Evolutionary conservation across 2,113 vertebrate genomes (phyloP), one percentile per base, ranked within the genome.

Genomic region (Ginglymostoma cirratum): DNA sequence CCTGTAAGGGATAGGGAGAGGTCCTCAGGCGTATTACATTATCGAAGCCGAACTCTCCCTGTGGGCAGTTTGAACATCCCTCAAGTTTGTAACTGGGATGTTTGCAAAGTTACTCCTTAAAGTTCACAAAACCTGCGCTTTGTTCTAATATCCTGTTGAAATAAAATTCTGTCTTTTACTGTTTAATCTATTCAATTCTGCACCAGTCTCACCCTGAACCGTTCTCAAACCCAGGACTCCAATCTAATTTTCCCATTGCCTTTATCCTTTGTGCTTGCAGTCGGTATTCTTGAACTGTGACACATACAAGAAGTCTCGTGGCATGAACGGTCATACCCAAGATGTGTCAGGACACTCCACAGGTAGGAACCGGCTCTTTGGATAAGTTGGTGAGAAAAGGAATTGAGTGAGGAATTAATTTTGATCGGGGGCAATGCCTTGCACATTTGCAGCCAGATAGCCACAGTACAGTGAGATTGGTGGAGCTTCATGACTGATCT

Each of bases 281-380:
- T 48, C 69, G 52, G 69, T 48, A 72, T 70, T 95, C 42, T 95
- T 72, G 94, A 95, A 72, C 17, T 95, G 94, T 48, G 67, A 72
- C 21, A 38, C 38, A 0, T 52, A 72, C 8, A 95, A 72, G 94
- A 95, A 95, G 69, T 72, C 94, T 72, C 94, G 69, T 72, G 67
- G 23, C 67, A 48, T 95, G 38, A 95, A 95, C 19, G 67, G 94
- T 52, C 94, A 72, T 12, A 48, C 42, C 38, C 94, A 70, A 34
- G 94, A 72, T 45, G 67, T 52, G 45, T 95, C 94, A 27, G 94
- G 67, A 52, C 67, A 72, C 7, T 72, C 94, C 15, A 42, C 94
- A 95, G 94, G 94, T 95, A 95, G n/a, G 65, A 17, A 14, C 38
- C 14, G 1, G 10, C 38, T 14, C n/a, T 21, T 42, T 7, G 14